phyloP scores from a whole-genome alignment of 1,140 invertebrate species.

The Drosophila pandora region DNA sequence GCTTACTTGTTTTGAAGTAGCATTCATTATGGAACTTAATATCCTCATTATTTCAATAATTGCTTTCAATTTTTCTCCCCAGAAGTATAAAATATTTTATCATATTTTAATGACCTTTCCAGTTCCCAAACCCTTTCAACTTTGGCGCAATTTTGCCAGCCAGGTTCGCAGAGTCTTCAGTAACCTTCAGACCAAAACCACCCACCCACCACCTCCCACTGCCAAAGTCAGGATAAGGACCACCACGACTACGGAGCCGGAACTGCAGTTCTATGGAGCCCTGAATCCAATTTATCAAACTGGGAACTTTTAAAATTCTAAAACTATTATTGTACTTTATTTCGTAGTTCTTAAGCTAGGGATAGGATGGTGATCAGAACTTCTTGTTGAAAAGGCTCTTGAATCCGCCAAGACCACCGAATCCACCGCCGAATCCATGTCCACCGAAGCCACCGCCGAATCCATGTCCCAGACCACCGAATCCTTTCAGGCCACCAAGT shows the following conservation, averaged over 20 bases:
- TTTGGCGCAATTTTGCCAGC: conserved; percentile 48
- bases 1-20: no score
- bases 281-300: conserved; percentile 63
- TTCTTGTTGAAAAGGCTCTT: conserved; percentile 68
- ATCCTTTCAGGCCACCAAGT: conserved; percentile 51
- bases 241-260: conserved; percentile 14
- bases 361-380: conserved; percentile 29
- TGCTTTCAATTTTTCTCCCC: no score
- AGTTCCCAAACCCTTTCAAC: conserved; percentile 30
- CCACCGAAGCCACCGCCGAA: conserved; percentile 61
- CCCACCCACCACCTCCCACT: conserved; percentile 6
- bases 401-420: conserved; percentile 51
- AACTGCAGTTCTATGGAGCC: conserved; percentile 58
- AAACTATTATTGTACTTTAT: conserved; percentile 31
- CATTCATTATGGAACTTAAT: no score
- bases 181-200: conserved; percentile 16
- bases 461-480: conserved; percentile 53
- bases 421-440: conserved; percentile 55
- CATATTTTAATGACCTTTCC: not conserved
- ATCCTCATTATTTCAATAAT: no score
- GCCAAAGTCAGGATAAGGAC: conserved; percentile 17
- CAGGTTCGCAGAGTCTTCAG: conserved; percentile 31
- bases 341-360: conserved; percentile 27
- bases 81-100: no score
- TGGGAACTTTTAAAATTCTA: conserved; percentile 47